Percentiles rank a stretch among this genome's conserved stretches.
Evolutionary conservation across 2,797 vertebrate genomes (phyloP).

Genomic region (Coilia nasus): DNA sequence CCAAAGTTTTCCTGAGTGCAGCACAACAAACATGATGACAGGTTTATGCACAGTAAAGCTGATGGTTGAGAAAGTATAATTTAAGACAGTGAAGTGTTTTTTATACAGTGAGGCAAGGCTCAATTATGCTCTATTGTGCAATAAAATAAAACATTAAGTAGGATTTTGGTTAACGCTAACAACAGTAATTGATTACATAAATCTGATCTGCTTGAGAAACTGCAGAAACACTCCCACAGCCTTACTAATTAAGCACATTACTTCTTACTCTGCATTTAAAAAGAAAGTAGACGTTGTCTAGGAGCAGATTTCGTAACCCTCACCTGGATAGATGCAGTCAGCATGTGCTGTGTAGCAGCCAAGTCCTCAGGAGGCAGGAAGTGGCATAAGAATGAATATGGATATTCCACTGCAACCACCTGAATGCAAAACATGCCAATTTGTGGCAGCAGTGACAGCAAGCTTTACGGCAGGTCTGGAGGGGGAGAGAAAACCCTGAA

Average conservation of each 20-base stretch:
- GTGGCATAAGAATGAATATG: background rate
- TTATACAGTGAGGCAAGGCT: no score
- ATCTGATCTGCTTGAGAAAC: background rate
- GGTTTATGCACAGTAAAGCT: no score
- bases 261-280: background rate
- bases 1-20: background rate
- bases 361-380: background rate
- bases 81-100: no score
- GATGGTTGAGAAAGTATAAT: no score
- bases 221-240: background rate
- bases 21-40: background rate
- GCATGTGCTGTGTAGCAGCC: background rate
- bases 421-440: background rate
- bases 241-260: background rate
- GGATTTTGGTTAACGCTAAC: background rate
- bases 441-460: background rate
- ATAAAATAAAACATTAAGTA: no score
- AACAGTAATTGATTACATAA: background rate
- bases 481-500: background rate
- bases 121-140: no score
- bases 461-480: background rate
- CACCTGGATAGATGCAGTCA: background rate
- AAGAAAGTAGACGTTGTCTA: background rate
- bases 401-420: background rate
- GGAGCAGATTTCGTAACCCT: background rate